Base-by-base conservation (phyloP, 2,113 vertebrate genomes). In the Hystrix brachyura region DNA sequence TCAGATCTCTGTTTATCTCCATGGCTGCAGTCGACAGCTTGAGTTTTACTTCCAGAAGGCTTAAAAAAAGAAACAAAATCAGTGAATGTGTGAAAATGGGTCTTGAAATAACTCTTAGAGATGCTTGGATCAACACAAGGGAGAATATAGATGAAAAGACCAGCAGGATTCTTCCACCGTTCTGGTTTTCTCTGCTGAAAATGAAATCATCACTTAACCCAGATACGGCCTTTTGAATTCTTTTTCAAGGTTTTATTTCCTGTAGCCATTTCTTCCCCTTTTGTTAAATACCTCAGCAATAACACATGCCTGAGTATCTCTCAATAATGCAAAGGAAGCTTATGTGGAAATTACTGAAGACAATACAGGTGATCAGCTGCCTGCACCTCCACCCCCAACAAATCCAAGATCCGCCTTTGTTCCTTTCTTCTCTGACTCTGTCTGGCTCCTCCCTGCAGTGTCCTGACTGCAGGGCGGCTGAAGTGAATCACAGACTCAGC, bases 31-130 rank as follows among this genome's bases (percentile, higher is more conserved):
- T 32, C 71, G 94, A 91, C 96, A 97, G 95, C 96, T 89, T 96
- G 96, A 71, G 65, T 88, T 94, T 96, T 69, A 83, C 95, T 97
- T 95, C 96, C 83, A 87, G 96, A 93, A 91, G 79, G 79, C 88
- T 93, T 93, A 93, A 94, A 97, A 96, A 97, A 97, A 72, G 94
- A 85, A 95, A 91, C 74, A 84, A 93, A 93, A 95, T 87, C 84
- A 78, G 92, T 62, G 69, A 59, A 92, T 69, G 95, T 97, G 96
- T 96, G 97, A 97, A 97, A 91, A 96, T 48, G 51, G 87, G 46
- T 97, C 96, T 95, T 60, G 90, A 97, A 98, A 97, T 97, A 98
- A 85, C 96, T 91, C 88, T 87, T 59, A 69, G 94, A 76, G 95
- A 93, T 81, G 93, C 57, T 89, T 87, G 94, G 94, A 94, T 87